These are phyloP conservation scores for Hirtodrosophila duncani DNA, from an alignment of 2,888 invertebrate species.

Conservation along the genomic window DNA sequence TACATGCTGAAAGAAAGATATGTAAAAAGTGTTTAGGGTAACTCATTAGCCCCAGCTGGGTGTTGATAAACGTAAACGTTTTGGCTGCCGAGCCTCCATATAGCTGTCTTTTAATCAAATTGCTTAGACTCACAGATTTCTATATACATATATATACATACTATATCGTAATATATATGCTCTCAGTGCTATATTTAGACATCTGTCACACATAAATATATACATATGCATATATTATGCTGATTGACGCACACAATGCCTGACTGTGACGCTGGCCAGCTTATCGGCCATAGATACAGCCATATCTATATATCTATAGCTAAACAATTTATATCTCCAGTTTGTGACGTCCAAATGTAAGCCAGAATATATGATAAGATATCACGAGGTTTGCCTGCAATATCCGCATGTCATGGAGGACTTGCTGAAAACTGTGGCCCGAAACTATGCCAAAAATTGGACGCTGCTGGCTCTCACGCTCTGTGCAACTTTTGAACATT, in stretches of 20 bases:
- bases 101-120: constrained; percentile 46
- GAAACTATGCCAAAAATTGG: too few relatives aligned
- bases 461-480: too few relatives aligned
- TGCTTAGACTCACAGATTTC: constrained; percentile 26
- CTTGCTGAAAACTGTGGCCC: too few relatives aligned
- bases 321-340: constrained; percentile 3
- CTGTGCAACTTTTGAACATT: constrained; percentile 22
- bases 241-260: constrained; percentile 62
- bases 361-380: constrained; percentile 36
- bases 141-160: constrained; percentile 25
- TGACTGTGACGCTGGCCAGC: constrained; percentile 53
- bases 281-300: too few relatives aligned
- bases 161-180: constrained; percentile 5
- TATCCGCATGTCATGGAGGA: too few relatives aligned
- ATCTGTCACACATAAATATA: constrained; percentile 38
- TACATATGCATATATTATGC: constrained; percentile 39
- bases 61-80: too few relatives aligned
- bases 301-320: constrained; percentile 17
- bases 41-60: too few relatives aligned
- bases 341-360: constrained; percentile 21
- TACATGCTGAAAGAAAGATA: too few relatives aligned
- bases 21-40: too few relatives aligned
- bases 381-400: constrained; percentile 27
- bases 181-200: constrained; percentile 51
- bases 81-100: constrained; percentile 17